A percentile compares a stretch with the other conserved stretches of the same genome.
phyloP scores from a whole-genome alignment of 2,113 vertebrate genomes.

The Pheucticus melanocephalus region DNA sequence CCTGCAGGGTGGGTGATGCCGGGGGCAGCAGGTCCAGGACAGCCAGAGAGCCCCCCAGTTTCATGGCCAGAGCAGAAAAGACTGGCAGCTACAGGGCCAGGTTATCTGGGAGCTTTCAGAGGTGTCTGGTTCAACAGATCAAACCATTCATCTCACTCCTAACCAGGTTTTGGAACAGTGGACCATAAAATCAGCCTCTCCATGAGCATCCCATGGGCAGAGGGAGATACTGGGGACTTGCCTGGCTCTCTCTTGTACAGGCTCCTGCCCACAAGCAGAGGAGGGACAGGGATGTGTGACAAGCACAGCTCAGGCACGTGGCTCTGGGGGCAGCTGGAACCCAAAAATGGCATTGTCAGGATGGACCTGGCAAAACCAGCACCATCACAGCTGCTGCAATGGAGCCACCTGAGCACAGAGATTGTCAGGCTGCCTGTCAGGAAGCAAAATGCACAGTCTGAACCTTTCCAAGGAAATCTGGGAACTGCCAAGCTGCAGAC shows the following conservation, averaged over 20 bases:
- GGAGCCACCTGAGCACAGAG: neutral
- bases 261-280: neutral
- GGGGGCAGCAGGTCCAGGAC: neutral
- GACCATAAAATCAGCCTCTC: neutral
- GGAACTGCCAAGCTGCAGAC: neutral
- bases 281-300: neutral
- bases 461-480: neutral
- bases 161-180: neutral
- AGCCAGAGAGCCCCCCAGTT: neutral
- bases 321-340: neutral
- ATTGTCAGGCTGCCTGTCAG: neutral
- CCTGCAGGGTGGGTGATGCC: neutral
- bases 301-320: accelerated
- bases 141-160: neutral
- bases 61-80: neutral
- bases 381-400: neutral
- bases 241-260: accelerated
- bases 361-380: neutral
- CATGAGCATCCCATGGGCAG: neutral
- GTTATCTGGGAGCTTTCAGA: neutral
- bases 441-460: neutral
- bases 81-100: neutral
- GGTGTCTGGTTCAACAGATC: neutral
- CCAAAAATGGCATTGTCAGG: neutral
- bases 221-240: neutral